A percentile compares a stretch with the other conserved stretches of the same genome.
These are phyloP conservation scores for Chrosomus eos DNA, from an alignment of 2,797 vertebrate species.

Conservation along the genomic window DNA sequence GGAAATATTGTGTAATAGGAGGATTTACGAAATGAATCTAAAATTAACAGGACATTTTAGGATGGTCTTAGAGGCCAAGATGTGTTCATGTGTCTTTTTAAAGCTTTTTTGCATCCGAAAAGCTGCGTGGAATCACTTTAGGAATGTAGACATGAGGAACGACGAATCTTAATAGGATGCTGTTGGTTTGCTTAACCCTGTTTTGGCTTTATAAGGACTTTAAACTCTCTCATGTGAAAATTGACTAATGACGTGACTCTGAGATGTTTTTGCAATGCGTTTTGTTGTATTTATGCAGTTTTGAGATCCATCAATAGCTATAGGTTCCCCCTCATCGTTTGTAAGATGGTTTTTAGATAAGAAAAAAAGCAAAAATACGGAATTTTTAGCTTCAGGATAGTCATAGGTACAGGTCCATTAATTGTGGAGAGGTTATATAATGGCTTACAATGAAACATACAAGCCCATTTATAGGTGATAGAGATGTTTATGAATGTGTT, in stretches of 20 bases:
- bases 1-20: slow-evolving; percentile 27
- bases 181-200: slow-evolving; percentile 28
- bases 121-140: slow-evolving; percentile 29
- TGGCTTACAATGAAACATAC: slow-evolving; percentile 14
- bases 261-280: slow-evolving; percentile 9
- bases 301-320: slow-evolving; percentile 1
- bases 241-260: background rate
- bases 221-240: background rate
- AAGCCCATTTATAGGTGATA: background rate
- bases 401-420: background rate
- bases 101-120: slow-evolving; percentile 5
- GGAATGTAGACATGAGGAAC: slow-evolving; percentile 23
- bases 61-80: slow-evolving; percentile 15
- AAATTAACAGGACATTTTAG: slow-evolving; percentile 31
- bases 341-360: slow-evolving; percentile 5
- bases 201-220: slow-evolving; percentile 14
- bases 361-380: background rate
- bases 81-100: slow-evolving; percentile 29
- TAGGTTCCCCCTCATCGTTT: background rate
- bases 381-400: background rate
- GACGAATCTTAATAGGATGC: slow-evolving; percentile 25
- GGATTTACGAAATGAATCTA: slow-evolving; percentile 19
- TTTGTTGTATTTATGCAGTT: slow-evolving; percentile 20
- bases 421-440: background rate
- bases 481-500: slow-evolving; percentile 42